A percentile compares a stretch with the other conserved stretches of the same genome.
Conservation (phyloP, 2,888 invertebrate species). For the Acronicta leporina region DNA sequence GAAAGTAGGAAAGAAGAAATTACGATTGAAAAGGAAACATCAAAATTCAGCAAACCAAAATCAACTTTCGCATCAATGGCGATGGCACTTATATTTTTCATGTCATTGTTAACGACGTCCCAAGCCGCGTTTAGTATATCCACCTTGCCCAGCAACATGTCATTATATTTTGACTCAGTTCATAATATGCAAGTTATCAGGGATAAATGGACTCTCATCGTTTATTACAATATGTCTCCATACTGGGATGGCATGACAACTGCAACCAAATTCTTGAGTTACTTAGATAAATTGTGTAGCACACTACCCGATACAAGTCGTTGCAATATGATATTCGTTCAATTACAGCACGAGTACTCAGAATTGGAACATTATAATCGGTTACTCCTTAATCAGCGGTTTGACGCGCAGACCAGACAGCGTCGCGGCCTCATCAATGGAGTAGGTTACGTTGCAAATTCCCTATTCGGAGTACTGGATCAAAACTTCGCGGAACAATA, state of each 20-base stretch:
- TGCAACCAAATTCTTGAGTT: neutral
- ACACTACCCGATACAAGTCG: neutral
- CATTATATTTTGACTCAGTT: constrained; percentile 6
- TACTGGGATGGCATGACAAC: constrained; percentile 13
- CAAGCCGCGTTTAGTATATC: constrained; percentile 6
- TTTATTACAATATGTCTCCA: constrained; percentile 13
- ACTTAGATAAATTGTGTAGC: constrained; percentile 1
- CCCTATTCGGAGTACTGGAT: constrained; percentile 15
- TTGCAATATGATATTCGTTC: constrained; percentile 4
- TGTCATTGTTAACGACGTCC: constrained; percentile 4
- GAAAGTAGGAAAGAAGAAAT: neutral
- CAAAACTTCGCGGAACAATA: constrained; percentile 15
- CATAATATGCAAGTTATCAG: constrained; percentile 7
- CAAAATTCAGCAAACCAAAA: neutral
- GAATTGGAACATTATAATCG: neutral
- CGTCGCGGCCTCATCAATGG: constrained; percentile 15
- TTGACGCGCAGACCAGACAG: constrained; percentile 8
- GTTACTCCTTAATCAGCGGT: constrained; percentile 7
- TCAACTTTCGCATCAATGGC: neutral
- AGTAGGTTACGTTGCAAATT: constrained; percentile 12
- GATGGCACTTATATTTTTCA: constrained; percentile 4
- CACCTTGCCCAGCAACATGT: constrained; percentile 3
- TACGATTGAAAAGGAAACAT: no score
- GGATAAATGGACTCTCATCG: constrained; percentile 12
- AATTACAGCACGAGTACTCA: constrained; percentile 5